Base-by-base conservation (phyloP, 2,797 vertebrate species). In the Rhinichthys osculus region DNA sequence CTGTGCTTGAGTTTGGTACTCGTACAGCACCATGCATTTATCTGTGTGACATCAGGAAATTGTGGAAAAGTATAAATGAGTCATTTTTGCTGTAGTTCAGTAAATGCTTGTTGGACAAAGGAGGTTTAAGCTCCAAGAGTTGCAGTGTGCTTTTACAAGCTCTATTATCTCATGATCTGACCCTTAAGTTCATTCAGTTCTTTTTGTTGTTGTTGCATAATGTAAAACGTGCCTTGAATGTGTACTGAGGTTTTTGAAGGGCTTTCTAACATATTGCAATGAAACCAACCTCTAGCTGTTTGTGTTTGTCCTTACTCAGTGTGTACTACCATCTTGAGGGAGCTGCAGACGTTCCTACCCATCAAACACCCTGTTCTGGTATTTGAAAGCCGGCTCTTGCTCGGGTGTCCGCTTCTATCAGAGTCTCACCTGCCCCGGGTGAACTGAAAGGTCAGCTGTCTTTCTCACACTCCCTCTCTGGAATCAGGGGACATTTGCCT, bases 361-460 rank as follows among this genome's bases (percentile, higher is more conserved):
- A 85, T 71, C 50, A 72, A 62, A 78, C 66, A 44, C 40, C 66
- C 10, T 40, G 66, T 62, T 69, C 79, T 62, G 73, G 79, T 59
- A 78, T 82, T 71, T 85, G 52, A 85, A 78, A 40, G 47, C 40
- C 33, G 62, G 54, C 13, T 76, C 52, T 84, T 81, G 73, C 7
- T 38, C 83, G 62, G 50, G 66, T 76, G 59, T 70, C 78, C 42
- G 16, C 35, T 79, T 73, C 76, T 66, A 85, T 82, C 76, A 59
- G 62, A 62, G 27, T 70, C 73, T 81, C 69, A 72, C 81, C 67
- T 67, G 69, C 84, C 80, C 69, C 57, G 81, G 80, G 84, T 85
- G 57, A 85, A 82, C 67, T 27, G 47, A 88, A 88, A 88, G 87
- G 87, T 88, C 70, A 88, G 81, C 66, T 80, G 81, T 85, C 83